Conservation (phyloP, 1,140 invertebrate species). For the Philotrypesis tridentata region DNA sequence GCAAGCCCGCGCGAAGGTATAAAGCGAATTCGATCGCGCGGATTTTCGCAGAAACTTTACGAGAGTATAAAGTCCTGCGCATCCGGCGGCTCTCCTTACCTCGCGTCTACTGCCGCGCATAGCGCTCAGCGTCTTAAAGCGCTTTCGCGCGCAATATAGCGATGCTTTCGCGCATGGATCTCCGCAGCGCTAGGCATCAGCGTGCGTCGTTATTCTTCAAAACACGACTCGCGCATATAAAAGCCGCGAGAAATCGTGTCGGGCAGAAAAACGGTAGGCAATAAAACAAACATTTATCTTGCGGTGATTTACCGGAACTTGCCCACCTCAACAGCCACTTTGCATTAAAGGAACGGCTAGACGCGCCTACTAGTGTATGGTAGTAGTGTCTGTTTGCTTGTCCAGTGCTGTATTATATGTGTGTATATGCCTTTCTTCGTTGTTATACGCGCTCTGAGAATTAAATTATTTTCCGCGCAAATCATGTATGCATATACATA, state of each 20-base stretch:
- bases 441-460: background rate
- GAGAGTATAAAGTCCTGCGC: slow-evolving; percentile 2
- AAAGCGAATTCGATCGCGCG: background rate
- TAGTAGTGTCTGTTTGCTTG: too few species aligned
- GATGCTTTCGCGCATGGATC: slow-evolving; percentile 31
- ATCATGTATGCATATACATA: too few species aligned
- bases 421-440: slow-evolving; percentile 19
- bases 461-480: slow-evolving; percentile 40
- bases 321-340: slow-evolving; percentile 29
- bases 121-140: too few species aligned
- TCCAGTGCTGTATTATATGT: background rate
- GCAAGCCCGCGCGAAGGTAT: background rate
- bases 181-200: too few species aligned
- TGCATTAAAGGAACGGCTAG: slow-evolving; percentile 30
- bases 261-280: slow-evolving; percentile 41
- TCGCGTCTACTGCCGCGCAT: too few species aligned
- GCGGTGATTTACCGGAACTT: slow-evolving; percentile 39
- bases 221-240: slow-evolving; percentile 44
- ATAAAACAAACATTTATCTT: slow-evolving; percentile 50
- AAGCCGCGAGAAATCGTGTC: slow-evolving; percentile 35
- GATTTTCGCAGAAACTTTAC: slow-evolving; percentile 10
- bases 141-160: background rate
- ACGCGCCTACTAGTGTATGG: too few species aligned
- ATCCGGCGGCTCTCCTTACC: background rate
- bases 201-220: slow-evolving; percentile 42